phyloP scores from a whole-genome alignment of 2,888 invertebrate species.

The Limnephilus lunatus region DNA sequence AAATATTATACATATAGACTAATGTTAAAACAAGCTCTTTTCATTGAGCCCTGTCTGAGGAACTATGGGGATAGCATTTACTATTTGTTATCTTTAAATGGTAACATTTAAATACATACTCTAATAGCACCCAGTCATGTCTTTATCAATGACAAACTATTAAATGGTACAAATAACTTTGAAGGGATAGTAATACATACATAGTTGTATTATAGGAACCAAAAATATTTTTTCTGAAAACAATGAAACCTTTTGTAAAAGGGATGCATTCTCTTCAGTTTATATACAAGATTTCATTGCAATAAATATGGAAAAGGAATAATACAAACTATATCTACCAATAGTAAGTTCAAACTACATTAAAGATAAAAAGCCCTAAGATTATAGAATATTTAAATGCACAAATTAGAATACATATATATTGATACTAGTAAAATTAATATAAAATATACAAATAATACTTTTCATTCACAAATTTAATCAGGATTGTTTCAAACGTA shows the following conservation, averaged over 20 bases:
- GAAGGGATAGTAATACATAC: background rate
- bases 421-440: background rate
- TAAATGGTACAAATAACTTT: background rate
- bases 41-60: background rate
- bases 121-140: background rate
- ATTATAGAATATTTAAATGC: background rate
- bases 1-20: background rate
- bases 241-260: background rate
- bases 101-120: background rate
- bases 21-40: constrained; percentile 14
- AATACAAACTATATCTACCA: background rate
- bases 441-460: background rate
- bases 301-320: background rate
- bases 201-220: background rate
- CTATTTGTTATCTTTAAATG: background rate
- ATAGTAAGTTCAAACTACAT: background rate
- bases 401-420: background rate
- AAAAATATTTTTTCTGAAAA: background rate
- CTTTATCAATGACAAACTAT: background rate
- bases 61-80: background rate
- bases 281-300: background rate
- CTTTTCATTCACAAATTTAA: background rate
- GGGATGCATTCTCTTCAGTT: background rate
- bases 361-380: background rate
- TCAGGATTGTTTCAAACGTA: background rate